Conservation (phyloP, 2,888 invertebrate species). For the Saturnia pavonia region DNA sequence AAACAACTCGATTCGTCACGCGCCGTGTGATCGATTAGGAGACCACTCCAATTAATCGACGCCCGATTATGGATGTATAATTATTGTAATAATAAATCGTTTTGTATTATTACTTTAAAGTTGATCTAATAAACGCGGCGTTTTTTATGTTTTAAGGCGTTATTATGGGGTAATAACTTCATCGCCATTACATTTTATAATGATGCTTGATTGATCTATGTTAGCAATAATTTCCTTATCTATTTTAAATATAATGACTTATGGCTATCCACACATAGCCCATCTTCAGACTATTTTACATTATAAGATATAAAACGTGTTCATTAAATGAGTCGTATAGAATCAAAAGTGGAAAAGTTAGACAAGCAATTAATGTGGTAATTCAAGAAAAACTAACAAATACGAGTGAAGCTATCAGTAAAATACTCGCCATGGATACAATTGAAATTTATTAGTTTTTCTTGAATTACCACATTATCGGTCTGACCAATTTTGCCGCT, state of each 20-base stretch:
- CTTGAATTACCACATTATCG: no score
- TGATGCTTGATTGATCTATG: slow-evolving; percentile 19
- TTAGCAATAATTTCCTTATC: neutral
- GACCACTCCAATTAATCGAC: slow-evolving; percentile 68
- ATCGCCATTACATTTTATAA: slow-evolving; percentile 33
- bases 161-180: slow-evolving; percentile 65
- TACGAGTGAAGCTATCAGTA: no score
- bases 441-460: no score
- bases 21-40: slow-evolving; percentile 61
- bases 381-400: no score
- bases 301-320: neutral
- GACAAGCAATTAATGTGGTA: no score
- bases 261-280: neutral
- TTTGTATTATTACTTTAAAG: slow-evolving; percentile 59
- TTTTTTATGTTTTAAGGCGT: slow-evolving; percentile 49
- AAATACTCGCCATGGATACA: no score
- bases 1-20: slow-evolving; percentile 58
- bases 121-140: slow-evolving; percentile 71
- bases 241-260: neutral
- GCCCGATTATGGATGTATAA: slow-evolving; percentile 58
- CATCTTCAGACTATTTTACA: neutral
- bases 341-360: no score
- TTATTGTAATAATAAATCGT: slow-evolving; percentile 67
- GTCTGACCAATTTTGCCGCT: no score
- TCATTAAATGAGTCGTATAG: neutral